Conservation (phyloP, 2,113 vertebrate species). For the Ifrita kowaldi region DNA sequence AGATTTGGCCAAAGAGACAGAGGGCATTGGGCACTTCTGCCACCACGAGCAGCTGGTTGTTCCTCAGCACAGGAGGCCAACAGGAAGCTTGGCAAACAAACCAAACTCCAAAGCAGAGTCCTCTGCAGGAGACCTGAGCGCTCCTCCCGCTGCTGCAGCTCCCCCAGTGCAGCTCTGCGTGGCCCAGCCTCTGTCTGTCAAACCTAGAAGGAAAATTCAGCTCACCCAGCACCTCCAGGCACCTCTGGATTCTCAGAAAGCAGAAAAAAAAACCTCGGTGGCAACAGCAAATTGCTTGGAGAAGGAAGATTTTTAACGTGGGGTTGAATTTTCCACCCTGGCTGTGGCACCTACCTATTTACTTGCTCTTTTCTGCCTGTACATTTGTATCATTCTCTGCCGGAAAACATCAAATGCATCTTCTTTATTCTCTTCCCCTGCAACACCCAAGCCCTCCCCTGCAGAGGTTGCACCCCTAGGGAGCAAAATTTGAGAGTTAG, state of each 20-base stretch:
- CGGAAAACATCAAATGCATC: constrained; percentile 79
- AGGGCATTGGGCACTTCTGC: neutral
- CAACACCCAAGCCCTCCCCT: constrained; percentile 76
- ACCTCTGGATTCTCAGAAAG: neutral
- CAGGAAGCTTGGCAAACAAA: neutral
- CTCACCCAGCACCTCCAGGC: too few relatives aligned
- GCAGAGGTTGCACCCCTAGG: constrained; percentile 75
- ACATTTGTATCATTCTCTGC: constrained; percentile 82
- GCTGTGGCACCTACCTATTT: constrained; percentile 71
- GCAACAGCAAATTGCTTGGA: neutral
- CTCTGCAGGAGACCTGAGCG: fast-evolving
- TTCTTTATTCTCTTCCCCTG: constrained; percentile 68
- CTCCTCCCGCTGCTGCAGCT: neutral
- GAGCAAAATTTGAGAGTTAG: neutral
- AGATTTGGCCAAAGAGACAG: neutral
- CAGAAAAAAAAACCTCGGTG: neutral
- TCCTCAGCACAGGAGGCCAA: neutral
- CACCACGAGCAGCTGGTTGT: neutral
- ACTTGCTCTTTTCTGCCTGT: constrained; percentile 74
- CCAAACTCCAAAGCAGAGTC: fast-evolving
- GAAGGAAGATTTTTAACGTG: neutral
- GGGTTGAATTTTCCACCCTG: fast-evolving
- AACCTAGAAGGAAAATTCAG: neutral
- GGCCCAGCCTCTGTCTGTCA: neutral
- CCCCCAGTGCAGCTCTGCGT: too few relatives aligned